phyloP scores from a whole-genome alignment of 2,113 vertebrate genomes.

The Ailurus styani region DNA sequence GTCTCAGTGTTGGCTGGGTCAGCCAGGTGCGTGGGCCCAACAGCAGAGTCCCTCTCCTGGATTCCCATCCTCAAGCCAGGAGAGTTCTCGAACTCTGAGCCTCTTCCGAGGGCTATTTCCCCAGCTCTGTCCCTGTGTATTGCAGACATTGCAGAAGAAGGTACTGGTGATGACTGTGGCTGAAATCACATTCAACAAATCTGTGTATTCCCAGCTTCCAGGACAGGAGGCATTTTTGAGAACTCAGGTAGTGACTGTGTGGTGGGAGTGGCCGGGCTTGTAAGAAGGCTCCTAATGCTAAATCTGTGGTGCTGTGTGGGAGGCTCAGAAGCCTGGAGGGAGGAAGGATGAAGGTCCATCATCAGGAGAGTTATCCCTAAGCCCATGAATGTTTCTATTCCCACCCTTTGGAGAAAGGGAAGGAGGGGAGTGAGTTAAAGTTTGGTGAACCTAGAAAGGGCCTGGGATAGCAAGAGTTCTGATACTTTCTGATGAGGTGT shows the following conservation, averaged over 20 bases:
- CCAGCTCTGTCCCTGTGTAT: background rate
- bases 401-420: background rate
- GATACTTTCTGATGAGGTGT: background rate
- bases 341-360: background rate
- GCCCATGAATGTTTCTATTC: background rate
- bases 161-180: slow-evolving; percentile 77
- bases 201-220: slow-evolving; percentile 78
- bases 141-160: slow-evolving; percentile 72
- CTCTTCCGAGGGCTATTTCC: background rate
- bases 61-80: background rate
- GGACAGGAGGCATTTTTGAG: slow-evolving; percentile 70
- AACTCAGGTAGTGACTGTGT: slow-evolving; percentile 73
- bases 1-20: slow-evolving; percentile 84
- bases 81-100: background rate
- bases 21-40: slow-evolving; percentile 77
- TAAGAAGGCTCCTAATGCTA: background rate
- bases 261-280: background rate
- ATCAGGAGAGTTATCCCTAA: background rate
- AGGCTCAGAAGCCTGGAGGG: background rate
- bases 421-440: background rate
- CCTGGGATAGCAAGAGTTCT: background rate
- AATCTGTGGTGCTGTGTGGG: background rate
- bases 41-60: background rate
- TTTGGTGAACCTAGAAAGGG: background rate
- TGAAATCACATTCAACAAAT: slow-evolving; percentile 79